These are phyloP conservation scores for Drosophila melanogaster DNA, from an alignment of 1,140 invertebrate species.

Conservation along the genomic window DNA sequence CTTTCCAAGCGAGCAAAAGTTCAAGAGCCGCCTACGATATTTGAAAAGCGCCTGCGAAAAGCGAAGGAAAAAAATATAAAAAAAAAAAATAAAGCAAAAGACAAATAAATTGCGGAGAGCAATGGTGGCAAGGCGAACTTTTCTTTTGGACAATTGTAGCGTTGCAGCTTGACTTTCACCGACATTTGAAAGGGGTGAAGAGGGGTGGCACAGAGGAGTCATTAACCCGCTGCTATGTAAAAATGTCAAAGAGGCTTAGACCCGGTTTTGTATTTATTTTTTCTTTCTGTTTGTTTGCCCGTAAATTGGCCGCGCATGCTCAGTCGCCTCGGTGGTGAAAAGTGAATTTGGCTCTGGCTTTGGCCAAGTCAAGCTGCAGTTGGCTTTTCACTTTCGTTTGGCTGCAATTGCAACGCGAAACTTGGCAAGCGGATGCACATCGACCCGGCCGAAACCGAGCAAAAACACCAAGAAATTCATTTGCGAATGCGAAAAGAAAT, in stretches of 20 bases:
- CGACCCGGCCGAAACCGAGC: conserved; percentile 46
- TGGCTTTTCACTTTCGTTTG: conserved; percentile 82
- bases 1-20: conserved; percentile 72
- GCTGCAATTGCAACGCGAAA: conserved; percentile 74
- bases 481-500: conserved; percentile 27
- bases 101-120: conserved; percentile 62
- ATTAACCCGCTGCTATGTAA: conserved; percentile 57
- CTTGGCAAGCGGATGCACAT: conserved; percentile 79
- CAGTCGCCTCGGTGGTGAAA: conserved; percentile 59
- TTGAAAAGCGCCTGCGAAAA: conserved; percentile 43
- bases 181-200: conserved; percentile 52
- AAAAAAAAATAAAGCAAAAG: conserved; percentile 44
- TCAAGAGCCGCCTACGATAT: conserved; percentile 76
- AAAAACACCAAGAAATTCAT: conserved; percentile 27
- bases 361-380: conserved; percentile 51
- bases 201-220: conserved; percentile 34
- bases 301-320: conserved; percentile 72
- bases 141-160: conserved; percentile 83
- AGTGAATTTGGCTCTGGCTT: conserved; percentile 57
- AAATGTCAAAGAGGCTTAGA: conserved; percentile 64
- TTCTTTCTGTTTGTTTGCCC: conserved; percentile 22
- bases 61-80: too few relatives aligned
- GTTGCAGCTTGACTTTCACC: conserved; percentile 78
- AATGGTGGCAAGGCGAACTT: conserved; percentile 63
- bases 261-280: conserved; percentile 20